phyloP scores from a whole-genome alignment of 1,140 invertebrate species.

The Drosophila dunni region DNA sequence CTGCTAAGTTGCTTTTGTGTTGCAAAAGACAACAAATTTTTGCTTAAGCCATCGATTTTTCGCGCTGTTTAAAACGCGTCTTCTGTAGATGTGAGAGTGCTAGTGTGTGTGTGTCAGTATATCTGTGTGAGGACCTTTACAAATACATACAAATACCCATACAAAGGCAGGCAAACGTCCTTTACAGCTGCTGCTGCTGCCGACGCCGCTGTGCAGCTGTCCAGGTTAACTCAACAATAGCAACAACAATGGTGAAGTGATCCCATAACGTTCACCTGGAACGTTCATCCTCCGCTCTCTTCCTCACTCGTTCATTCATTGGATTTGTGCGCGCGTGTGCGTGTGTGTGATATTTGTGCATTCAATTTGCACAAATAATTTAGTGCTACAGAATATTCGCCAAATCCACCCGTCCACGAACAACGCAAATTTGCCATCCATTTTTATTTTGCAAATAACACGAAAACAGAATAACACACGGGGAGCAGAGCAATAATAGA shows the following conservation, averaged over 20 bases:
- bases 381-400: slow-evolving; percentile 29
- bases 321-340: slow-evolving; percentile 2
- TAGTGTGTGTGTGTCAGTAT: slow-evolving; percentile 20
- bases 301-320: background rate
- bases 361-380: slow-evolving; percentile 68
- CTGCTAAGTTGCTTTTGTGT: slow-evolving; percentile 3
- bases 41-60: slow-evolving; percentile 53
- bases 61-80: slow-evolving; percentile 53
- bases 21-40: slow-evolving; percentile 39
- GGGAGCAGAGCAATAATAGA: slow-evolving; percentile 68
- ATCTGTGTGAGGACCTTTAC: slow-evolving; percentile 46
- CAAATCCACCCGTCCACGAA: slow-evolving; percentile 62
- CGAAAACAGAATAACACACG: slow-evolving; percentile 21
- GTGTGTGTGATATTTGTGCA: slow-evolving; percentile 49
- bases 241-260: slow-evolving; percentile 36
- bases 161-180: slow-evolving; percentile 33
- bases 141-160: slow-evolving; percentile 16
- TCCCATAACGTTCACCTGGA: slow-evolving; percentile 36
- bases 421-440: slow-evolving; percentile 67
- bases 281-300: background rate
- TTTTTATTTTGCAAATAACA: slow-evolving; percentile 24
- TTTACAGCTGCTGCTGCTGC: slow-evolving; percentile 56
- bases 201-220: slow-evolving; percentile 48
- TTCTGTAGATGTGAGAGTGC: slow-evolving; percentile 23
- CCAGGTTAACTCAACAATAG: slow-evolving; percentile 7